phyloP scores from a whole-genome alignment of 2,797 vertebrate species.

The Cryptoprocta ferox region DNA sequence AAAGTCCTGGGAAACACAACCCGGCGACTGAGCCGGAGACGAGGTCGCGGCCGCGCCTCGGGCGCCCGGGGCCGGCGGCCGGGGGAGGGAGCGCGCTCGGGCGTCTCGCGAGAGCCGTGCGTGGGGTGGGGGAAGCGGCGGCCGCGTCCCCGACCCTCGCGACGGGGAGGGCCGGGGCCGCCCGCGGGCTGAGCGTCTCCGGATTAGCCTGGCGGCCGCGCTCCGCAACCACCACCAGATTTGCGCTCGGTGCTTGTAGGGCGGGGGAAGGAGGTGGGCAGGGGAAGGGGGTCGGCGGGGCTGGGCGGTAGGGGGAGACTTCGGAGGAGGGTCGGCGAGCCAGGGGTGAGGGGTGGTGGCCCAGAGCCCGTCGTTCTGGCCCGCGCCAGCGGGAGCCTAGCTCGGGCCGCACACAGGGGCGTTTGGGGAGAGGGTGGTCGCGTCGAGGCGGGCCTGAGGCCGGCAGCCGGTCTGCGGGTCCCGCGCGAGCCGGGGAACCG shows the following conservation, averaged over 20 bases:
- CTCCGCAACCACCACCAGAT: accelerated
- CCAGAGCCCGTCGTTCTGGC: neutral
- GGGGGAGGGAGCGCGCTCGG: neutral
- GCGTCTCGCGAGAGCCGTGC: neutral
- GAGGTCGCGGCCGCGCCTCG: neutral
- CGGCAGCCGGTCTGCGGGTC: accelerated
- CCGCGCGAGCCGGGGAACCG: accelerated
- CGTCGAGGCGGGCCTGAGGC: neutral
- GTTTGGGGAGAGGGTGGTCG: no score
- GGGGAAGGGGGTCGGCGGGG: neutral
- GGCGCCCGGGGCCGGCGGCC: neutral
- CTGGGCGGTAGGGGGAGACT: no score
- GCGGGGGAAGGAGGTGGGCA: no score
- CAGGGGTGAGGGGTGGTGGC: neutral
- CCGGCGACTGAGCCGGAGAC: neutral
- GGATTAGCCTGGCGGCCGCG: neutral
- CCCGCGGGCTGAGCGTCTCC: neutral
- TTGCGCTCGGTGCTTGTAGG: neutral
- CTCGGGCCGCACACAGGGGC: neutral
- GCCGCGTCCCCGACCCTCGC: accelerated
- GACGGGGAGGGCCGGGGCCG: neutral
- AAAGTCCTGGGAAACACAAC: slow-evolving; percentile 54
- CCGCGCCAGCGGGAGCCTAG: neutral
- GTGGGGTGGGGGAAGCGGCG: no score
- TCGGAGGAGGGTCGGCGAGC: no score